A percentile compares a stretch with the other conserved stretches of the same genome.
These are phyloP conservation scores for Temnothorax rugatulus DNA, from an alignment of 2,888 invertebrate genomes.

Conservation along the genomic window DNA sequence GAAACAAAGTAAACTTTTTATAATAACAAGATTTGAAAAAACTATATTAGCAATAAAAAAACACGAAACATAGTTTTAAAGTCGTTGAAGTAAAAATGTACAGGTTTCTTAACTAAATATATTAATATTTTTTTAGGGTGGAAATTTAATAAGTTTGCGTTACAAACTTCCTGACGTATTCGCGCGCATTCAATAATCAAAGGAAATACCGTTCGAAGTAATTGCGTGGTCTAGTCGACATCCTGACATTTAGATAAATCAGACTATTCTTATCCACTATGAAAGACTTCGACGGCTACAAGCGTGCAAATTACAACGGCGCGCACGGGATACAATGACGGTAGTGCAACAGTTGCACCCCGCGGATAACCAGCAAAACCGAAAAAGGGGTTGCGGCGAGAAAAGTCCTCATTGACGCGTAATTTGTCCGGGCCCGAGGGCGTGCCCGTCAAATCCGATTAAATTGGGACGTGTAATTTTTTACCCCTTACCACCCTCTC, in stretches of 20 bases:
- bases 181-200: neutral
- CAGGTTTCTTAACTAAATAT: too few relatives aligned
- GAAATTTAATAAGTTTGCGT: neutral
- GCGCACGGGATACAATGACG: conserved; percentile 22
- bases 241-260: conserved; percentile 41
- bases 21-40: neutral
- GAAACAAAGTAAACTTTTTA: neutral
- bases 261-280: conserved; percentile 14
- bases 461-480: conserved; percentile 84
- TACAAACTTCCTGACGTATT: neutral
- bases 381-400: conserved; percentile 65
- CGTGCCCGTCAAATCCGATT: conserved; percentile 80
- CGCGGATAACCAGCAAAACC: conserved; percentile 45
- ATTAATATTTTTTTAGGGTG: neutral
- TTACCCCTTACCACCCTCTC: conserved; percentile 67
- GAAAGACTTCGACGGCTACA: conserved; percentile 3
- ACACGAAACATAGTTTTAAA: neutral
- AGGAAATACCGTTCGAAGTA: neutral
- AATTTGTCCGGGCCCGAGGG: conserved; percentile 76
- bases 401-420: conserved; percentile 77
- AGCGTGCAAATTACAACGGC: conserved; percentile 14
- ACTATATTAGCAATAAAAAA: neutral
- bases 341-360: conserved; percentile 74
- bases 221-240: neutral
- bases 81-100: neutral